Evolutionary conservation across 2,888 invertebrate genomes (phyloP), one percentile per base, ranked within the genome.

Genomic region (Meloe dianella): DNA sequence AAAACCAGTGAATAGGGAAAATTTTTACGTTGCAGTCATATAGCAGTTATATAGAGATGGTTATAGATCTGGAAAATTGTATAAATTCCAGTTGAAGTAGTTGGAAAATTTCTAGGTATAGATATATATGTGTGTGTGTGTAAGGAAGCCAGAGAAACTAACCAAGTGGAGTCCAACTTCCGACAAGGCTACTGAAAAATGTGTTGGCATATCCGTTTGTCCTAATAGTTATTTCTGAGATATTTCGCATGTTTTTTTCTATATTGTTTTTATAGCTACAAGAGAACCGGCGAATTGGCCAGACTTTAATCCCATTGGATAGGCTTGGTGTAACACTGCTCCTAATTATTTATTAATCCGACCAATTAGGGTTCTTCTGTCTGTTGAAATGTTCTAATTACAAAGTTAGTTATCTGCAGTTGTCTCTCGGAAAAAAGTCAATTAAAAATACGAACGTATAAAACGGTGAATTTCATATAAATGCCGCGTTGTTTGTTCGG

Each of bases 161-260:
- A 41, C 41, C 41, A 17, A 38, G 7, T 38, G n/a, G n/a, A 51
- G 51, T 51, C 57, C 58, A 27, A 58, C 57, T 67, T 67, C 62
- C 67, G 62, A 62, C 67, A 56, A 62, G 63, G 61, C 51, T 38
- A 59, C 47, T 64, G 65, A 68, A 65, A 68, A 68, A 65, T 65
- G 64, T 35, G 51, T 3, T 24, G 12, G 22, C 22, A 51, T 22
- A 51, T 51, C 51, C 51, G 51, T 12, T 20, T 20, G 20, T 10
- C 8, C 4, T 8, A 47, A 20, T 10, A 47, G 47, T 47, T 24
- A 51, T 12, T 51, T 5, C 10, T 12, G 4, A 51, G 22, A 51
- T 12, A 22, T 12, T 14, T 22, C 22, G 22, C 4, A 7, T 22
- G 7, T 51, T 51, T n/a, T 7, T 17, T 41, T 22, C 1, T 22